A percentile compares a stretch with the other conserved stretches of the same genome.
phyloP scores from a whole-genome alignment of 1,140 invertebrate genomes.

The Venturia canescens region DNA sequence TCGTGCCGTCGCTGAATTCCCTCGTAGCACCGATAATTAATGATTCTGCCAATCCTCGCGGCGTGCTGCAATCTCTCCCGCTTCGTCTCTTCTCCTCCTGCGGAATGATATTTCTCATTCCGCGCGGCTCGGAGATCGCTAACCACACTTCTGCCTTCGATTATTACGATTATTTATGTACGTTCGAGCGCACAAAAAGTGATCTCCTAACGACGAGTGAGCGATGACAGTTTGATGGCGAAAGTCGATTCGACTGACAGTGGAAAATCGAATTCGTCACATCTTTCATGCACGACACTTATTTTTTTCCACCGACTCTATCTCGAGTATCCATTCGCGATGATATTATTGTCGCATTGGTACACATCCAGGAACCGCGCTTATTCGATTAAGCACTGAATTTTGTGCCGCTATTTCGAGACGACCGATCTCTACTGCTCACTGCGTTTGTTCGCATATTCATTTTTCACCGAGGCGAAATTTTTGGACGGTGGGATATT shows the following conservation, averaged over 20 bases:
- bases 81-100: background rate
- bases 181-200: no score
- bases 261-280: conserved; percentile 31
- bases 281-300: background rate
- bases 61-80: background rate
- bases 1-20: conserved; percentile 39
- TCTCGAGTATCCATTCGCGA: background rate
- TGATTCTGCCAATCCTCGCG: conserved; percentile 46
- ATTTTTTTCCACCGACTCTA: background rate
- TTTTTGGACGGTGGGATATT: no score
- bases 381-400: background rate
- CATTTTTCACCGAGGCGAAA: no score
- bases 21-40: conserved; percentile 54
- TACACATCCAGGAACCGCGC: background rate
- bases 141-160: background rate
- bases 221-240: conserved; percentile 17
- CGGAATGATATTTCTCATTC: background rate
- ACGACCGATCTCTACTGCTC: no score
- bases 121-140: background rate
- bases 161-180: background rate
- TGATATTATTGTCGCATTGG: background rate
- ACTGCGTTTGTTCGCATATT: no score
- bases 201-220: conserved; percentile 23
- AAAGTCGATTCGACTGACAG: conserved; percentile 6
- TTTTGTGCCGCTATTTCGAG: no score